Evolutionary conservation across 2,797 vertebrate genomes (phyloP).

Genomic region (Xenentodon cancila): DNA sequence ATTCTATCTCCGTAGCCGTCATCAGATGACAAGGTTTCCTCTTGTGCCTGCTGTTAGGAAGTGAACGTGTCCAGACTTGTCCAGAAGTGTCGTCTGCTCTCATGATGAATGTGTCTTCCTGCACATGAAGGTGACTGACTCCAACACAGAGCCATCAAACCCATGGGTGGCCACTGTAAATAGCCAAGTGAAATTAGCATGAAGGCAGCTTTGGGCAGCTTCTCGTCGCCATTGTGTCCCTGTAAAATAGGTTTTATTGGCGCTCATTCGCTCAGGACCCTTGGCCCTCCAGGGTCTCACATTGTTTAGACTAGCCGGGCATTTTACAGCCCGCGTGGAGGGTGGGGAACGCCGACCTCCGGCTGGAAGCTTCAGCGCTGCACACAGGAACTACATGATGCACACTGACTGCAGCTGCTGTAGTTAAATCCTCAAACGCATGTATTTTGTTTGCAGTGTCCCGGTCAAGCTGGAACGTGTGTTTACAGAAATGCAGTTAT

Average conservation of each 20-base stretch:
- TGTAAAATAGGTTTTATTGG: conserved; percentile 51
- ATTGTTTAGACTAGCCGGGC: background rate
- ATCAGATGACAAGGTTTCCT: background rate
- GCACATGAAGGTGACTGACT: conserved; percentile 58
- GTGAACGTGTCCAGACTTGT: background rate
- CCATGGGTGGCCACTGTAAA: conserved; percentile 55
- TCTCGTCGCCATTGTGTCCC: conserved; percentile 49
- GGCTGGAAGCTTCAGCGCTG: too few relatives aligned
- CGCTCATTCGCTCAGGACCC: conserved; percentile 61
- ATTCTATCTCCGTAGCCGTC: too few relatives aligned
- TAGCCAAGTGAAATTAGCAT: conserved; percentile 43
- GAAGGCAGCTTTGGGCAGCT: conserved; percentile 56
- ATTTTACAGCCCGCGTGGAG: background rate
- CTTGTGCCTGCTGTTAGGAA: background rate
- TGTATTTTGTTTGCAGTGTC: too few relatives aligned
- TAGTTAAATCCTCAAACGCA: too few relatives aligned
- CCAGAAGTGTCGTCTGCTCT: background rate
- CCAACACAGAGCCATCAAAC: conserved; percentile 33
- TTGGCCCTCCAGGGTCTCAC: conserved; percentile 64
- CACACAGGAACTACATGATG: too few relatives aligned
- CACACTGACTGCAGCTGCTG: too few relatives aligned
- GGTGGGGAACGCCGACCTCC: too few relatives aligned
- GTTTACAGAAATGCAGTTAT: too few relatives aligned
- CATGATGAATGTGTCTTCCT: conserved; percentile 42
- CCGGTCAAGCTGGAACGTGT: too few relatives aligned